These are phyloP conservation scores for Alosa alosa DNA, from an alignment of 2,113 vertebrate species.

Conservation along the genomic window DNA sequence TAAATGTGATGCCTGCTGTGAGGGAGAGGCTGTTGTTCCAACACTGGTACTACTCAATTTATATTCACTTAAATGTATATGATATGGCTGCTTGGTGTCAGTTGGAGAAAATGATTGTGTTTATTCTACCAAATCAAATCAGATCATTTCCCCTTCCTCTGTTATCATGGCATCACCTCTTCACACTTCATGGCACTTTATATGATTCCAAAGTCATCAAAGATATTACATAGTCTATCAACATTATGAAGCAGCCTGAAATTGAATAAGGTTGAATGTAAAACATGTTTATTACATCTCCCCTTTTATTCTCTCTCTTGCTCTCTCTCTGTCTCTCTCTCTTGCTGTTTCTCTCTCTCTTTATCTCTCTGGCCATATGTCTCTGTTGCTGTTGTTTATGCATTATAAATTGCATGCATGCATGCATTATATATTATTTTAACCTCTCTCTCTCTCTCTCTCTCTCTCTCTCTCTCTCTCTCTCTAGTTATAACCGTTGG, in stretches of 20 bases:
- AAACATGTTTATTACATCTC: not conserved
- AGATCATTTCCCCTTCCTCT: not conserved
- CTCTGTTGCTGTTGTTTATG: too few species aligned
- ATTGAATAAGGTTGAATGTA: not conserved
- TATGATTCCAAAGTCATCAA: not conserved
- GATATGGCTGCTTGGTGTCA: not conserved
- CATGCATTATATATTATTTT: too few species aligned
- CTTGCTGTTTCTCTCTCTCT: not conserved
- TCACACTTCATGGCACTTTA: not conserved
- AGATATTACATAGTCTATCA: not conserved
- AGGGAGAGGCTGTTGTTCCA: not conserved
- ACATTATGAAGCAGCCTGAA: not conserved
- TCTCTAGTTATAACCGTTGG: slow-evolving; percentile 92
- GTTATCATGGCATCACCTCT: not conserved
- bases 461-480: not conserved
- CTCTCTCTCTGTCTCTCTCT: not conserved
- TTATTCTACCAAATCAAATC: not conserved
- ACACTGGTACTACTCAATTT: not conserved
- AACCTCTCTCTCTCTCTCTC: too few species aligned
- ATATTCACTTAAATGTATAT: not conserved
- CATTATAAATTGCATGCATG: too few species aligned
- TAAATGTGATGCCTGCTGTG: not conserved
- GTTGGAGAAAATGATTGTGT: not conserved
- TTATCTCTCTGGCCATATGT: slow-evolving; percentile 25
- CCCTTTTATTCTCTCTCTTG: not conserved